Evolutionary conservation across 2,888 invertebrate genomes (phyloP).

Genomic region (Dascillus cervinus): DNA sequence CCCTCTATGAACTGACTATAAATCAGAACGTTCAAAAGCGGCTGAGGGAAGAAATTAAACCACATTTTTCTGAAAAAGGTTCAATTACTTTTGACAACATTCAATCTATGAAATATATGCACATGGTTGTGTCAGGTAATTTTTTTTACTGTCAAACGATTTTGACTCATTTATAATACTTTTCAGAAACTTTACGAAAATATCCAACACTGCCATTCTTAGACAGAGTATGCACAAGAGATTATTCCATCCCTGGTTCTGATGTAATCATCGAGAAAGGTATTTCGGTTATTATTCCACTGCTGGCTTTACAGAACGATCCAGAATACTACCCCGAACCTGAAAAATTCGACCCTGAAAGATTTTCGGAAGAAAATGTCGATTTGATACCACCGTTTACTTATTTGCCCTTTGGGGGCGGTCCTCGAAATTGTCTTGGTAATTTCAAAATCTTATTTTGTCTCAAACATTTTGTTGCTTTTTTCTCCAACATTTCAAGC

Average conservation of each 20-base stretch:
- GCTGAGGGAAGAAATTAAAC: slow-evolving; percentile 47
- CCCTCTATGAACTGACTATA: slow-evolving; percentile 51
- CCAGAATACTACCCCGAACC: slow-evolving; percentile 36
- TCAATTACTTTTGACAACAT: slow-evolving; percentile 46
- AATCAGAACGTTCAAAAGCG: too few species aligned
- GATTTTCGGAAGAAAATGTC: slow-evolving; percentile 31
- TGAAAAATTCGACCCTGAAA: slow-evolving; percentile 36
- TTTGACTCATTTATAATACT: not conserved
- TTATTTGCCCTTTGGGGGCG: slow-evolving; percentile 12
- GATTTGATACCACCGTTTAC: slow-evolving; percentile 1
- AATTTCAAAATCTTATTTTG: too few species aligned
- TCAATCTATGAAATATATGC: slow-evolving; percentile 49
- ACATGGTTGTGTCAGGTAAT: slow-evolving; percentile 49
- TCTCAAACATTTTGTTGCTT: too few species aligned
- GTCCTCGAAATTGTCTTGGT: slow-evolving; percentile 15
- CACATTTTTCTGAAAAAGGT: slow-evolving; percentile 37
- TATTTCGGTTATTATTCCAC: slow-evolving; percentile 32
- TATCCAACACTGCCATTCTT: slow-evolving; percentile 37
- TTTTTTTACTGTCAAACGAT: not conserved
- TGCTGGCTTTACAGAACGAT: slow-evolving; percentile 34
- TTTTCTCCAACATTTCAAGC: too few species aligned
- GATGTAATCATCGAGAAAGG: slow-evolving; percentile 33
- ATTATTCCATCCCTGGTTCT: slow-evolving; percentile 28
- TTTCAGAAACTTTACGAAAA: slow-evolving; percentile 40
- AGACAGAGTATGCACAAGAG: slow-evolving; percentile 26